A percentile compares a stretch with the other conserved stretches of the same genome.
Evolutionary conservation across 2,113 vertebrate species (phyloP).

Genomic region (Upupa epops): DNA sequence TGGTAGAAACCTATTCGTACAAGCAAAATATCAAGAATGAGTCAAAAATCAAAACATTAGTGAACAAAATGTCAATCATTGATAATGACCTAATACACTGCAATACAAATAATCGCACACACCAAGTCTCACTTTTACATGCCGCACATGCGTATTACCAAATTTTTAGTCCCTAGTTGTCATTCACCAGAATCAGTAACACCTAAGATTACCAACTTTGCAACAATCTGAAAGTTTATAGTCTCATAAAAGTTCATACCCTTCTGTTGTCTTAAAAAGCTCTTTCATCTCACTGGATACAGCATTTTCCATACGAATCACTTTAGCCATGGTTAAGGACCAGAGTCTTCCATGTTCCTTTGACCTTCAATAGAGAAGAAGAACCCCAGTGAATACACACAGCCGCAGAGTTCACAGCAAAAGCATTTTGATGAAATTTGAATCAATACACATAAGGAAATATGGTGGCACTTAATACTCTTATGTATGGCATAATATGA

Average conservation of each 20-base stretch:
- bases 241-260: conserved; percentile 68
- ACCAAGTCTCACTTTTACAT: background rate
- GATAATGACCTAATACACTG: background rate
- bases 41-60: background rate
- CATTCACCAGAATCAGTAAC: background rate
- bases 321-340: conserved; percentile 86
- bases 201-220: background rate
- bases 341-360: conserved; percentile 85
- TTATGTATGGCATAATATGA: background rate
- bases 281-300: conserved; percentile 67
- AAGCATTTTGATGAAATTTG: background rate
- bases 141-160: background rate
- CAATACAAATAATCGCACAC: background rate
- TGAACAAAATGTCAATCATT: background rate
- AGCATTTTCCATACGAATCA: conserved; percentile 68
- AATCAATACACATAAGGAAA: background rate
- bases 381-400: background rate
- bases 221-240: background rate
- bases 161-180: background rate
- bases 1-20: conserved; percentile 82
- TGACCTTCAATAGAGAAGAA: conserved; percentile 77
- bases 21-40: background rate
- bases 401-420: background rate
- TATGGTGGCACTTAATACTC: background rate
- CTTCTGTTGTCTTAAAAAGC: conserved; percentile 81